Conservation (phyloP, 2,888 invertebrate species). For the Rotaria macrura region DNA sequence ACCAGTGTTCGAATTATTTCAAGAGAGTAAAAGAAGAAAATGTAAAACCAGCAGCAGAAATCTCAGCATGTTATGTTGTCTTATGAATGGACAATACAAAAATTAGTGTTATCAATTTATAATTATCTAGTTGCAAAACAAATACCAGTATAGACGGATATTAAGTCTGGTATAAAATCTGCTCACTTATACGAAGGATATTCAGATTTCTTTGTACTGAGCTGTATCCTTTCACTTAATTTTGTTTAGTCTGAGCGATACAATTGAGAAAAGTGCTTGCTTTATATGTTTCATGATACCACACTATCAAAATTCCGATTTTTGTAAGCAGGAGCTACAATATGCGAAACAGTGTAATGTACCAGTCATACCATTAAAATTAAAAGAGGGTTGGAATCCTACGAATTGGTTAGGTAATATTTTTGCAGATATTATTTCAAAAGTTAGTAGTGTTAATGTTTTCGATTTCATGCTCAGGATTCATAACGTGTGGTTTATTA, state of each 20-base stretch:
- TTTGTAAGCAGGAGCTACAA: background rate
- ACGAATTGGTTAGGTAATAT: background rate
- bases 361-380: background rate
- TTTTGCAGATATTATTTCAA: background rate
- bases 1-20: no score
- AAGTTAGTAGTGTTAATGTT: background rate
- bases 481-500: background rate
- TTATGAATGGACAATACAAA: background rate
- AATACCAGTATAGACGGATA: slow-evolving; percentile 4
- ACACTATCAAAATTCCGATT: background rate
- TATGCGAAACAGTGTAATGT: background rate
- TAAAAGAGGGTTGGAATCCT: background rate
- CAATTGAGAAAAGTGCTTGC: background rate
- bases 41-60: background rate
- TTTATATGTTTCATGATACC: background rate
- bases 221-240: background rate
- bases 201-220: background rate
- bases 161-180: background rate
- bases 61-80: background rate
- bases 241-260: background rate
- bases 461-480: background rate
- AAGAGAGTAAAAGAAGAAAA: background rate
- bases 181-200: background rate
- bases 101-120: background rate
- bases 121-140: background rate